Evolutionary conservation across 1,140 invertebrate genomes (phyloP).

Genomic region (Galendromus occidentalis): DNA sequence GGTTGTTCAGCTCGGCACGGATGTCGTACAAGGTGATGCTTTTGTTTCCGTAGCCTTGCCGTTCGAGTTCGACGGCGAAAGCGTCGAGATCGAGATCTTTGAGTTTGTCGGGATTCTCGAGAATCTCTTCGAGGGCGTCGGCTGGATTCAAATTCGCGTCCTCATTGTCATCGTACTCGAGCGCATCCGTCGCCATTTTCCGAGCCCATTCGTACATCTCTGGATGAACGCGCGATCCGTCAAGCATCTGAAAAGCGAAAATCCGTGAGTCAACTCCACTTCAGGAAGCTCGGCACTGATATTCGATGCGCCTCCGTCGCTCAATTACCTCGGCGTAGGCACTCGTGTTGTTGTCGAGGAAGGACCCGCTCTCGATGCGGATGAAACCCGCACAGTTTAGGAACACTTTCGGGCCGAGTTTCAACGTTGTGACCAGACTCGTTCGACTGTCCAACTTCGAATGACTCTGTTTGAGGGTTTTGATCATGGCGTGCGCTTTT

Average conservation of each 20-base stretch:
- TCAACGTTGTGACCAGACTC: constrained; percentile 78
- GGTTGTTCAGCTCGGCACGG: constrained; percentile 72
- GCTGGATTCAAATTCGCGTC: constrained; percentile 61
- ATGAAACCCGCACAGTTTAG: constrained; percentile 99
- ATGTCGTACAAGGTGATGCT: constrained; percentile 95
- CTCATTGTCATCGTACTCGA: constrained; percentile 92
- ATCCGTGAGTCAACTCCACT: background rate
- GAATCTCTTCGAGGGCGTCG: constrained; percentile 85
- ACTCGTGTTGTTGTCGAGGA: constrained; percentile 41
- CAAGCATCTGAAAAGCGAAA: constrained; percentile 53
- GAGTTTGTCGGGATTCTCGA: constrained; percentile 78
- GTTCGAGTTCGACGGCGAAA: constrained; percentile 87
- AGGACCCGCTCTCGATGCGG: constrained; percentile 84
- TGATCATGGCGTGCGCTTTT: constrained; percentile 41
- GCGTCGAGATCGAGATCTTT: constrained; percentile 96
- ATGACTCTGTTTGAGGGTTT: constrained; percentile 73
- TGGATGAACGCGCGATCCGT: constrained; percentile 92
- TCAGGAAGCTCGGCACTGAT: too few species aligned
- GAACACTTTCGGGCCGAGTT: constrained; percentile 95
- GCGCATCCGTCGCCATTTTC: constrained; percentile 98
- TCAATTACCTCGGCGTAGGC: constrained; percentile 14
- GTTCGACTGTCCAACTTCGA: constrained; percentile 80
- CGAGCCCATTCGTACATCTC: constrained; percentile 98
- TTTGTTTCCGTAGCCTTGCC: constrained; percentile 90
- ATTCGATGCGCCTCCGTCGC: too few species aligned